Conservation (phyloP, 2,888 invertebrate species). For the Xestia sexstrigata region DNA sequence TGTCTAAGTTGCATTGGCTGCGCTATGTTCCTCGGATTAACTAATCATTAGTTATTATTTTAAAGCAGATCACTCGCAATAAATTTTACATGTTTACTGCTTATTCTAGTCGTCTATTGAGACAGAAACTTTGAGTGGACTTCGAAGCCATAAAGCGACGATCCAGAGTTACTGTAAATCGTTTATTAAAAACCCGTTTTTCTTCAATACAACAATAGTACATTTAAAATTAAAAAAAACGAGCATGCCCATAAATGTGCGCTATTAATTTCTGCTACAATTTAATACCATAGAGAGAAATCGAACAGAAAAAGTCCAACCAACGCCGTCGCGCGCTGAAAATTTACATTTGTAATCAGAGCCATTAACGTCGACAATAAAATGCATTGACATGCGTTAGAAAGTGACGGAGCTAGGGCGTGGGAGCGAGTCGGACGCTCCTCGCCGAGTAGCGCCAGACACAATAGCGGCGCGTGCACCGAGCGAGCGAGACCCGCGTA, state of each 20-base stretch:
- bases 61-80: constrained; percentile 43
- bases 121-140: constrained; percentile 24
- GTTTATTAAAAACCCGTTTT: constrained; percentile 57
- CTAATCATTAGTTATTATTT: constrained; percentile 59
- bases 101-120: constrained; percentile 3
- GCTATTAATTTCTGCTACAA: constrained; percentile 84
- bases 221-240: constrained; percentile 68
- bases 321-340: constrained; percentile 88
- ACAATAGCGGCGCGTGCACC: constrained; percentile 89
- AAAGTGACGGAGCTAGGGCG: constrained; percentile 81
- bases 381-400: constrained; percentile 88
- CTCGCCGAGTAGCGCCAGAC: constrained; percentile 84
- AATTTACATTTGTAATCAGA: constrained; percentile 90
- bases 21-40: constrained; percentile 57
- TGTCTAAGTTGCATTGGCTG: constrained; percentile 72
- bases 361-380: constrained; percentile 90
- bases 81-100: constrained; percentile 48
- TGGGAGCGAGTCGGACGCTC: constrained; percentile 74
- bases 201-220: constrained; percentile 66
- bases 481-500: constrained; percentile 79
- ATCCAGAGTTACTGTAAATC: constrained; percentile 43
- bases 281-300: constrained; percentile 88
- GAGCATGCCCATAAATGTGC: constrained; percentile 69
- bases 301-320: constrained; percentile 84
- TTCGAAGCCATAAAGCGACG: constrained; percentile 39